Evolutionary conservation across 53 echinoderm and acorn worm species (phyloP), one percentile per base, ranked within the genome.

Genomic region (Astropecten irregularis): DNA sequence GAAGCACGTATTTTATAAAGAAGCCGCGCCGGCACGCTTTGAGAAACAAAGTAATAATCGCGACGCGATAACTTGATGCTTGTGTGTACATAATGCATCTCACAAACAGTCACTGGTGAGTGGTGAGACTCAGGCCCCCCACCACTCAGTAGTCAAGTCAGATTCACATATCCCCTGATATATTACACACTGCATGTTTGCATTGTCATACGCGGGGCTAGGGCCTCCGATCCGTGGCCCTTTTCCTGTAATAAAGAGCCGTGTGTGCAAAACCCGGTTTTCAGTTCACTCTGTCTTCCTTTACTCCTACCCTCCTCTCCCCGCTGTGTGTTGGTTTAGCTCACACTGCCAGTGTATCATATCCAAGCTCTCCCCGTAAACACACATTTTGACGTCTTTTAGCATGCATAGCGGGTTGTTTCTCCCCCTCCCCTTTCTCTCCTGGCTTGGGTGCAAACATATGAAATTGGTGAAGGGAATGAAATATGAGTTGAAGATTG

Each of bases 401-500:
- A 62, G 62, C 79, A 79, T 79, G 79, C 79, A 79, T 18, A 22
- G 63, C 79, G 47, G 29, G 62, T 46, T 47, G 47, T 29, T 48
- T n/a, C 38, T 56, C 46, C 79, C 46, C 46, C 62, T 11, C 11
- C 42, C 11, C 42, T 42, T 11, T 56, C 61, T 23, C 79, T 61
- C 60, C 61, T 60, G 46, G 40, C 61, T 60, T 56, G 47, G 20
- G 62, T 8, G 62, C 79, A 79, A 79, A 79, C 79, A 62, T 61
- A 79, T 79, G 47, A 79, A 79, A 79, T 79, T 61, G 79, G 79
- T 48, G 79, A 62, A 34, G 61, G 62, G 79, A 79, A 79, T 79
- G 79, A 79, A 79, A 79, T 79, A 79, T 79, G 79, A 79, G 79
- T 79, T 55, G 79, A 62, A 61, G 79, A 79, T 79, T 79, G 79